These are phyloP conservation scores for Kryptolebias marmoratus DNA, from an alignment of 2,113 vertebrate species.

Conservation along the genomic window DNA sequence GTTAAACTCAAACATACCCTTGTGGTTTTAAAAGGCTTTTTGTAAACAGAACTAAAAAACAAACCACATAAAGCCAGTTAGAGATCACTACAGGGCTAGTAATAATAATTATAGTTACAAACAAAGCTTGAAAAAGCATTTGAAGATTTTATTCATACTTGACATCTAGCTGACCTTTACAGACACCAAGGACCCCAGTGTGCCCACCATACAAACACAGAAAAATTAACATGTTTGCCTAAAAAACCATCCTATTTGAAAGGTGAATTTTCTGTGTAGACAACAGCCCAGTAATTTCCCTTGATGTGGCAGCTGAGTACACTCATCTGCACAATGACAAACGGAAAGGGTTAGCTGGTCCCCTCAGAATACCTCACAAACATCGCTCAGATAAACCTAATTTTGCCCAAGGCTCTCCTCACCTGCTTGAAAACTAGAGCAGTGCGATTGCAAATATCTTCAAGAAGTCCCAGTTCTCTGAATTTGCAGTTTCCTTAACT, in stretches of 20 bases:
- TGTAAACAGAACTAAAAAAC: no score
- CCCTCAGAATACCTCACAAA: slow-evolving; percentile 72
- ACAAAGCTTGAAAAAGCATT: slow-evolving; percentile 1
- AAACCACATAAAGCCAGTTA: no score
- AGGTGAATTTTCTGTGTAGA: slow-evolving; percentile 73
- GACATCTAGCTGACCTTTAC: slow-evolving; percentile 44
- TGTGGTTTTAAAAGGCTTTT: no score
- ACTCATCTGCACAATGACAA: slow-evolving; percentile 74
- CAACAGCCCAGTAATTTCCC: slow-evolving; percentile 79
- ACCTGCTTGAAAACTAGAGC: slow-evolving; percentile 76
- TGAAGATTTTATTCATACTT: slow-evolving; percentile 33
- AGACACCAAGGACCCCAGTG: slow-evolving; percentile 17
- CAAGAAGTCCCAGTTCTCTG: slow-evolving; percentile 51
- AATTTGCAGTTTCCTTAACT: slow-evolving; percentile 58
- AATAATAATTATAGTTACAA: no score
- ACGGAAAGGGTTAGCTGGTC: slow-evolving; percentile 73
- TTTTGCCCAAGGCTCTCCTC: slow-evolving; percentile 78
- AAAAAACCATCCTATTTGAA: slow-evolving; percentile 65
- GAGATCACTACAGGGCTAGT: no score
- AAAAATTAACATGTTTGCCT: slow-evolving; percentile 58
- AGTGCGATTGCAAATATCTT: slow-evolving; percentile 78
- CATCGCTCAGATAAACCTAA: slow-evolving; percentile 78
- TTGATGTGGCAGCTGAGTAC: slow-evolving; percentile 67
- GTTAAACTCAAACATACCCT: no score
- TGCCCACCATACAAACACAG: slow-evolving; percentile 10